A percentile compares a stretch with the other conserved stretches of the same genome.
Evolutionary conservation across 1,140 invertebrate genomes (phyloP).

Genomic region (Eciton burchellii): DNA sequence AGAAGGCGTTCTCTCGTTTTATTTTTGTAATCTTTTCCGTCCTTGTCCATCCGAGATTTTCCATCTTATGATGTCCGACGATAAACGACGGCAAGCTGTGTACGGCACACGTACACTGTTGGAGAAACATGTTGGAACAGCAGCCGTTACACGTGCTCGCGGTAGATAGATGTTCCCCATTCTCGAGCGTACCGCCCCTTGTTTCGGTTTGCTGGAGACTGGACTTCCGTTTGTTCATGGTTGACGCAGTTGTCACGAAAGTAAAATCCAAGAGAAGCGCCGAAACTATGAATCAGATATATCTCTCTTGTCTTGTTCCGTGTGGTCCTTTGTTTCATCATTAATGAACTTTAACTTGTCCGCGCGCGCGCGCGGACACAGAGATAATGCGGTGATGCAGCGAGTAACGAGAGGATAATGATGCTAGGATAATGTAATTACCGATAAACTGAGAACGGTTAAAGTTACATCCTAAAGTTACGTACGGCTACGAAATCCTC

Average conservation of each 20-base stretch:
- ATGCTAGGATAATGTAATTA: no score
- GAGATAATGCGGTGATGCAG: no score
- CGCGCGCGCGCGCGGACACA: no score
- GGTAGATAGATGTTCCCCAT: constrained; percentile 77
- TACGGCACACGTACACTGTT: constrained; percentile 68
- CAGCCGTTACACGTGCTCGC: constrained; percentile 77
- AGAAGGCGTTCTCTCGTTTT: constrained; percentile 50
- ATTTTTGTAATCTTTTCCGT: constrained; percentile 59
- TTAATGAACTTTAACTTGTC: not conserved
- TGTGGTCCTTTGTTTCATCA: constrained; percentile 38
- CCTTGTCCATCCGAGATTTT: constrained; percentile 34
- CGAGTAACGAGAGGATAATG: no score
- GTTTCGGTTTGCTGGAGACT: constrained; percentile 68
- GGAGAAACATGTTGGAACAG: constrained; percentile 76
- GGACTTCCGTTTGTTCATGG: constrained; percentile 74
- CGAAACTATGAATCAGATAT: constrained; percentile 60
- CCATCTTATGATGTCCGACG: constrained; percentile 32
- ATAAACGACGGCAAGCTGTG: constrained; percentile 70
- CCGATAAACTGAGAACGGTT: no score
- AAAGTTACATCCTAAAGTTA: no score
- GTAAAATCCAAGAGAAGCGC: constrained; percentile 52
- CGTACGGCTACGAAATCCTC: no score
- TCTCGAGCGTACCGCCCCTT: constrained; percentile 58
- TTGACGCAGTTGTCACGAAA: constrained; percentile 58
- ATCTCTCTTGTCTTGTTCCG: constrained; percentile 40